Evolutionary conservation across 1,140 invertebrate genomes (phyloP), one percentile per base, ranked within the genome.

Genomic region (Conus ventricosus): DNA sequence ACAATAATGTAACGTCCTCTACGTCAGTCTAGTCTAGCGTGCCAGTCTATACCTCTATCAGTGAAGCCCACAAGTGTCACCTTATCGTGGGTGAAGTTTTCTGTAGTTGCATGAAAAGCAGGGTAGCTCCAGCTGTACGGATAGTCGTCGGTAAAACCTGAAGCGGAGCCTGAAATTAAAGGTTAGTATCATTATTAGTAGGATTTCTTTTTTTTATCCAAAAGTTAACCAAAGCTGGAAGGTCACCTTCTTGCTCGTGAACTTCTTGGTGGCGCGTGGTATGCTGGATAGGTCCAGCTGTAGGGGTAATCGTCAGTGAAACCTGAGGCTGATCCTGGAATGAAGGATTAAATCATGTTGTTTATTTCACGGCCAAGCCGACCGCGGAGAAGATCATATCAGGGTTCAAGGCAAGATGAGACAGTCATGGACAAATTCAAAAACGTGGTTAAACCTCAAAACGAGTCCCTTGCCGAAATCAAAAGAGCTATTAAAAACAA

Each of bases 251-350:
- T 54, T n/a, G 23, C 53, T 51, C 0, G 53, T 83, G 53, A 55
- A 83, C 54, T 83, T 86, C 51, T 86, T 63, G 8, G 67, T 51
- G 20, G 84, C 23, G 84, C 25, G 53, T 86, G 84, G 15, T 75
- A 76, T n/a, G 84, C 84, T n/a, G 84, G 84, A 67, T 75, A 76
- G 11, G 84, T 51, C 84, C 84, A 86, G 39, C 84, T 86, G 67
- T 86, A 86, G 15, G 84, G 84, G 84, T 86, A 86, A 51, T 86
- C 84, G 20, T 86, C 84, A 51, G 27, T 76, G 7, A 20, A 25
- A 27, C 84, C 84, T 54, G 84, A 86, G 20, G 84, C 84, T 54
- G 51, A 60, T 20, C 84, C 84, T 86, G 39, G 6, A 75, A 86
- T 7, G 15, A 27, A 78, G 10, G 27, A n/a, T n/a, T 78, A 39